Conservation (phyloP, 2,888 invertebrate genomes). For the Scelioninae gen. 2 region DNA sequence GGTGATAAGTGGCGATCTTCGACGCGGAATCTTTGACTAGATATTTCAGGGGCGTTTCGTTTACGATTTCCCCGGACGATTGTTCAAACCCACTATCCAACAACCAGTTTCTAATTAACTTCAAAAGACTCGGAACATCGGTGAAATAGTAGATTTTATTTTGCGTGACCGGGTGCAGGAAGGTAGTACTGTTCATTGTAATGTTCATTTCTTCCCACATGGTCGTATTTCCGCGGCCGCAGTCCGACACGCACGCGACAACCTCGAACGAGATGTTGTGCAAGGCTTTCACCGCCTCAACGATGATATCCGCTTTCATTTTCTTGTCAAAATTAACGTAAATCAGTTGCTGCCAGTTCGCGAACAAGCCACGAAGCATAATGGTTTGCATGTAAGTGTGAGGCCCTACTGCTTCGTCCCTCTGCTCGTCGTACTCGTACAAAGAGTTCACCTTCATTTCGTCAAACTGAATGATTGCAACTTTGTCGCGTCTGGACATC, state of each 20-base stretch:
- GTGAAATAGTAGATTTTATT: slow-evolving; percentile 62
- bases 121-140: slow-evolving; percentile 65
- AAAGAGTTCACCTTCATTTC: slow-evolving; percentile 60
- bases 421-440: slow-evolving; percentile 59
- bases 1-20: no score
- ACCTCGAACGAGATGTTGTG: slow-evolving; percentile 62
- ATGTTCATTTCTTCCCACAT: slow-evolving; percentile 62
- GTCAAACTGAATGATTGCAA: slow-evolving; percentile 59
- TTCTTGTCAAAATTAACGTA: slow-evolving; percentile 65
- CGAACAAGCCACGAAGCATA: slow-evolving; percentile 61
- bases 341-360: slow-evolving; percentile 63
- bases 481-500: slow-evolving; percentile 45
- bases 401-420: slow-evolving; percentile 64
- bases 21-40: slow-evolving; percentile 10
- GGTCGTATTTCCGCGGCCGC: slow-evolving; percentile 50
- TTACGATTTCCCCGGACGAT: slow-evolving; percentile 8
- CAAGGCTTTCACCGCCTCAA: slow-evolving; percentile 57
- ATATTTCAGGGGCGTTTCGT: slow-evolving; percentile 10
- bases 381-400: slow-evolving; percentile 60
- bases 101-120: slow-evolving; percentile 64
- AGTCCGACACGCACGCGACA: slow-evolving; percentile 62
- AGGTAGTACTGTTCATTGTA: slow-evolving; percentile 56
- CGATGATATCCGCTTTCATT: slow-evolving; percentile 62
- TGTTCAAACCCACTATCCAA: slow-evolving; percentile 63
- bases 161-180: slow-evolving; percentile 62